Percentiles rank a stretch among this genome's conserved stretches.
Conservation (phyloP, 2,888 invertebrate species). For the Caradrina clavipalpis region DNA sequence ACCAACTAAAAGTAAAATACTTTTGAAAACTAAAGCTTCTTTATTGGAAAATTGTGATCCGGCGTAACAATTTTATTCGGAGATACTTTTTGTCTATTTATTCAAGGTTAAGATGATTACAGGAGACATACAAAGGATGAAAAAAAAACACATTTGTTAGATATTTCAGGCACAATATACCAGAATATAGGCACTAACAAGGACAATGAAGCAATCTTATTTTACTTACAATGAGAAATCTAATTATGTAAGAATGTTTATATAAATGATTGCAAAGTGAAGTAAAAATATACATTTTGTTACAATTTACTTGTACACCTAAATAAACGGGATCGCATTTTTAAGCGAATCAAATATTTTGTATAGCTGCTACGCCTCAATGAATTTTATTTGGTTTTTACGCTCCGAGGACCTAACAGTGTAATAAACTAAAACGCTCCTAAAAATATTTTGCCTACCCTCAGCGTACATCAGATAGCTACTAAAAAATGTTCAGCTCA, state of each 20-base stretch:
- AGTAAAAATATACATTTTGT: neutral
- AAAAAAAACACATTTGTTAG: neutral
- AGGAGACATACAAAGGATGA: neutral
- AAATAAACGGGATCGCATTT: neutral
- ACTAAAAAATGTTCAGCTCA: no score
- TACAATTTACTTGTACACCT: neutral
- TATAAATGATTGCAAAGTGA: neutral
- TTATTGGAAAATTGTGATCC: neutral
- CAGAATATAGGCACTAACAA: neutral
- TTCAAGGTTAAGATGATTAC: neutral
- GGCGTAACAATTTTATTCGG: neutral
- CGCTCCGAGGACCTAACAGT: neutral
- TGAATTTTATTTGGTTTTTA: neutral
- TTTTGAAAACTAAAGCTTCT: neutral
- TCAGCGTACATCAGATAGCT: neutral
- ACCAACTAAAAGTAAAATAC: no score
- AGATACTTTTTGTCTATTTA: neutral
- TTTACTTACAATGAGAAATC: neutral
- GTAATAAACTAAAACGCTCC: slow-evolving; percentile 2
- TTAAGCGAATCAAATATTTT: neutral
- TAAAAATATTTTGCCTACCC: neutral
- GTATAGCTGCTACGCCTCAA: neutral
- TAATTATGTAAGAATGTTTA: neutral
- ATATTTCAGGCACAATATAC: neutral
- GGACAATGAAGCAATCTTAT: neutral